Conservation (phyloP, 2,888 invertebrate species). For the Apantesis nais region DNA sequence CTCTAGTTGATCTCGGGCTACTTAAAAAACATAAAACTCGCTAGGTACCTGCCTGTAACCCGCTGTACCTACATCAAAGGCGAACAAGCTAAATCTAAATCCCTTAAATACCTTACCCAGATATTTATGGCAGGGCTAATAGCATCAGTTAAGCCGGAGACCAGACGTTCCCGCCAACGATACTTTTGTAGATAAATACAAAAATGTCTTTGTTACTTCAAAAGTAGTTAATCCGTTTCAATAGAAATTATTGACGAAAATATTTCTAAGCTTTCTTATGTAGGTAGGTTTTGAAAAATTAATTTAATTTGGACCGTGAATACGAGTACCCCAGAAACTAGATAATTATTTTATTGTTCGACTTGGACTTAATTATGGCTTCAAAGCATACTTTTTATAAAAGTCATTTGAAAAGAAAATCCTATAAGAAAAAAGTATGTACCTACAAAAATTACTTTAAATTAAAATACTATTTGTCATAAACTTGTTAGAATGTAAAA, state of each 20-base stretch:
- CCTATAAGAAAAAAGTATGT: slow-evolving; percentile 72
- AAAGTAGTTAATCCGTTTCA: slow-evolving; percentile 37
- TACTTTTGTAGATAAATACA: slow-evolving; percentile 50
- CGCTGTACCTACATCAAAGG: slow-evolving; percentile 76
- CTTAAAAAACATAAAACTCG: slow-evolving; percentile 61
- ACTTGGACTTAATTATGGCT: slow-evolving; percentile 62
- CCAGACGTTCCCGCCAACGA: slow-evolving; percentile 60
- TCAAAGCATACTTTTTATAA: slow-evolving; percentile 60
- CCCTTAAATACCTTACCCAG: slow-evolving; percentile 79
- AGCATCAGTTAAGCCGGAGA: slow-evolving; percentile 72
- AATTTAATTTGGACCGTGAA: neutral
- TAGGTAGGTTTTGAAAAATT: neutral
- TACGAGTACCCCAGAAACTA: neutral
- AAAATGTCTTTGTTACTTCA: slow-evolving; percentile 36
- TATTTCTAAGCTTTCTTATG: slow-evolving; percentile 15
- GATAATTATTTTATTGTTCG: slow-evolving; percentile 48
- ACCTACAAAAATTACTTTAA: slow-evolving; percentile 53
- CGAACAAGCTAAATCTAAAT: slow-evolving; percentile 78
- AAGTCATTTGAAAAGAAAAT: slow-evolving; percentile 51
- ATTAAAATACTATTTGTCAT: neutral
- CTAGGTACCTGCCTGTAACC: slow-evolving; percentile 60
- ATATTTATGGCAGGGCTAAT: slow-evolving; percentile 82
- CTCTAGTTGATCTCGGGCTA: slow-evolving; percentile 47
- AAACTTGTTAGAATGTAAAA: neutral
- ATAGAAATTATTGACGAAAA: slow-evolving; percentile 40